Conservation (phyloP, 2,113 vertebrate species). For the Barnardius zonarius region DNA sequence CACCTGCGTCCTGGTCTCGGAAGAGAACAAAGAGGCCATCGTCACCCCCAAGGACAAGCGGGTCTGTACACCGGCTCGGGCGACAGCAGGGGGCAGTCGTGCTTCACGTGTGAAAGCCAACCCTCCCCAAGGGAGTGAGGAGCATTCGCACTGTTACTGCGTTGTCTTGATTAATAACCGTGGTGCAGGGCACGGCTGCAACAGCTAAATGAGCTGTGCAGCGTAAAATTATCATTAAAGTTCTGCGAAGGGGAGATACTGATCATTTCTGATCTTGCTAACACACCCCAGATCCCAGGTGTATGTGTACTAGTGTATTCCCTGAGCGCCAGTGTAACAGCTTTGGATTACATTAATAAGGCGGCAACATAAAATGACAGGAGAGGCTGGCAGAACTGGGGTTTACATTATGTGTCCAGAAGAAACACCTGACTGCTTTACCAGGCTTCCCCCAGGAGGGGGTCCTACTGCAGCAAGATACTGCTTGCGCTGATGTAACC, state of each 20-base stretch:
- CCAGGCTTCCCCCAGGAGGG: not conserved
- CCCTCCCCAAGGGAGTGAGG: not conserved
- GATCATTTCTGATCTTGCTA: not conserved
- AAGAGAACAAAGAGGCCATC: constrained; percentile 90
- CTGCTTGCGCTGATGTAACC: not conserved
- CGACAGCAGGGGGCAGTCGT: constrained; percentile 39
- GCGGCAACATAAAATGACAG: not conserved
- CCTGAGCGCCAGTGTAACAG: accelerated
- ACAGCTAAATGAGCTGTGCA: not conserved
- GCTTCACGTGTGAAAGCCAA: not conserved
- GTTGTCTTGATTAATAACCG: not conserved
- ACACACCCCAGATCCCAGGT: not conserved
- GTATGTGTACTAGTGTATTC: not conserved
- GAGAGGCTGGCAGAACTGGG: not conserved
- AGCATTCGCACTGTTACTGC: not conserved
- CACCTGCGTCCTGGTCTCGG: constrained; percentile 88
- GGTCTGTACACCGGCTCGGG: constrained; percentile 65
- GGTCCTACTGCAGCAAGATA: not conserved
- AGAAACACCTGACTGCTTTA: not conserved
- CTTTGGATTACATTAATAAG: not conserved
- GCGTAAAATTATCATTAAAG: not conserved
- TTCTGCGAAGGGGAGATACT: not conserved
- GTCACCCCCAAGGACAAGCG: constrained; percentile 82
- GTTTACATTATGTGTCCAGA: not conserved
- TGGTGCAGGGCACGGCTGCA: not conserved